These are phyloP conservation scores for Hippocampus kuda DNA, from an alignment of 2,797 vertebrate species.

Conservation along the genomic window DNA sequence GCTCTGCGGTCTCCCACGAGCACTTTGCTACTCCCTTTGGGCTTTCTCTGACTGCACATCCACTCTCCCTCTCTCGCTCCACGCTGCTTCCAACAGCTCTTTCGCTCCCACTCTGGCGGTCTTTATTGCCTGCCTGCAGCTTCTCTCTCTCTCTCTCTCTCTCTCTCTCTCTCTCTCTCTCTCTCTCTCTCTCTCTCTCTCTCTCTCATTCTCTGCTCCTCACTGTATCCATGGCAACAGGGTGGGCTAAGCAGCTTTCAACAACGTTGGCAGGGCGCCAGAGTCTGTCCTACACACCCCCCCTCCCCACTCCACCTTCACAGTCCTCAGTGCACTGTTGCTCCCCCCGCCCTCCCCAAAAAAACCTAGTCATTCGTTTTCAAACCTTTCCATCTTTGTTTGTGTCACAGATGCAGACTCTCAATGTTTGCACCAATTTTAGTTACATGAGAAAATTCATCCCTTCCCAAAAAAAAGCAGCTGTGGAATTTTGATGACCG, in stretches of 20 bases:
- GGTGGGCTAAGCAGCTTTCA: constrained; percentile 82
- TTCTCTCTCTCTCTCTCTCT: constrained; percentile 44
- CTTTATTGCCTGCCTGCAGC: constrained; percentile 55
- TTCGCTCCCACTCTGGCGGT: constrained; percentile 59
- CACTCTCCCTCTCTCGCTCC: constrained; percentile 39
- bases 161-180: constrained; percentile 30
- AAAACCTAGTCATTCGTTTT: constrained; percentile 31
- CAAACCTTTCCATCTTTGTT: background rate
- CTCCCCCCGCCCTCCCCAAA: constrained; percentile 29
- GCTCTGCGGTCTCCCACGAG: constrained; percentile 30
- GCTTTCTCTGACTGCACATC: constrained; percentile 39
- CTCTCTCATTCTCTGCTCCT: constrained; percentile 38
- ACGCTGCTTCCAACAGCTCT: constrained; percentile 53
- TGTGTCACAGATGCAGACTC: background rate
- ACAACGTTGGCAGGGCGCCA: constrained; percentile 75
- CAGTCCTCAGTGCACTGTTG: constrained; percentile 38
- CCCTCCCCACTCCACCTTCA: constrained; percentile 55
- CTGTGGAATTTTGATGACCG: too few relatives aligned
- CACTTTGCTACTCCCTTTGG: constrained; percentile 37
- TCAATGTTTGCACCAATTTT: background rate
- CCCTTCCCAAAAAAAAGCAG: too few relatives aligned
- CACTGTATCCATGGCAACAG: constrained; percentile 76
- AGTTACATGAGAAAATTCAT: too few relatives aligned
- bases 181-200: constrained; percentile 31
- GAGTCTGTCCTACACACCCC: constrained; percentile 46